These are phyloP conservation scores for Aethina tumida DNA, from an alignment of 1,140 invertebrate species.

Conservation along the genomic window DNA sequence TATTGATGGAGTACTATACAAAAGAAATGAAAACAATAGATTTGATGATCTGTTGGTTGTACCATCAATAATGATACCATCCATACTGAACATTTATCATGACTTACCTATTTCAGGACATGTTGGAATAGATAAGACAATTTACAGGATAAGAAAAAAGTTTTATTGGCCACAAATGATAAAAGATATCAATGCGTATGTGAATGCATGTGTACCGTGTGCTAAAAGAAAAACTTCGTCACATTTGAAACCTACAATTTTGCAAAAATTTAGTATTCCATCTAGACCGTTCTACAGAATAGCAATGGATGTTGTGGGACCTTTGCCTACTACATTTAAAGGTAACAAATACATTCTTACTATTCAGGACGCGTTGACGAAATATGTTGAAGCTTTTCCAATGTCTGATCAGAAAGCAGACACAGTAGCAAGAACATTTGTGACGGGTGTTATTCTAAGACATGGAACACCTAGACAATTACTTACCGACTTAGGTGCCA, in stretches of 20 bases:
- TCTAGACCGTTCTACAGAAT: slow-evolving; percentile 22
- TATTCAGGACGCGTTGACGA: slow-evolving; percentile 23
- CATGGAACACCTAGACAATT: slow-evolving; percentile 25
- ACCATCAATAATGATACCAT: background rate
- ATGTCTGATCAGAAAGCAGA: slow-evolving; percentile 18
- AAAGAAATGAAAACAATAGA: slow-evolving; percentile 1
- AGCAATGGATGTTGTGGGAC: slow-evolving; percentile 34
- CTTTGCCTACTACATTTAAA: slow-evolving; percentile 17
- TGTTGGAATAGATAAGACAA: slow-evolving; percentile 15
- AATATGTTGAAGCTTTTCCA: slow-evolving; percentile 21
- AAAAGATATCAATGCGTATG: slow-evolving; percentile 14
- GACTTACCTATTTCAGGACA: slow-evolving; percentile 15
- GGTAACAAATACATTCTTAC: slow-evolving; percentile 34
- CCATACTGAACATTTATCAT: slow-evolving; percentile 7
- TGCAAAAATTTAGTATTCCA: slow-evolving; percentile 7
- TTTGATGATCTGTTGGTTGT: slow-evolving; percentile 8
- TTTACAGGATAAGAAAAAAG: slow-evolving; percentile 1
- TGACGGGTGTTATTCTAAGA: slow-evolving; percentile 19
- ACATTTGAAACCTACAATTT: slow-evolving; percentile 7
- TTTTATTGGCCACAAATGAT: slow-evolving; percentile 19
- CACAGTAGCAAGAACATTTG: slow-evolving; percentile 18
- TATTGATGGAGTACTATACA: slow-evolving; percentile 6
- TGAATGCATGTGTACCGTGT: slow-evolving; percentile 15
- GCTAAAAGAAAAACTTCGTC: slow-evolving; percentile 13
- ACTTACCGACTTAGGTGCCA: slow-evolving; percentile 26